Evolutionary conservation across 53 echinoderm and acorn worm genomes (phyloP), one percentile per base, ranked within the genome.

Genomic region (Echinarachnius parma): DNA sequence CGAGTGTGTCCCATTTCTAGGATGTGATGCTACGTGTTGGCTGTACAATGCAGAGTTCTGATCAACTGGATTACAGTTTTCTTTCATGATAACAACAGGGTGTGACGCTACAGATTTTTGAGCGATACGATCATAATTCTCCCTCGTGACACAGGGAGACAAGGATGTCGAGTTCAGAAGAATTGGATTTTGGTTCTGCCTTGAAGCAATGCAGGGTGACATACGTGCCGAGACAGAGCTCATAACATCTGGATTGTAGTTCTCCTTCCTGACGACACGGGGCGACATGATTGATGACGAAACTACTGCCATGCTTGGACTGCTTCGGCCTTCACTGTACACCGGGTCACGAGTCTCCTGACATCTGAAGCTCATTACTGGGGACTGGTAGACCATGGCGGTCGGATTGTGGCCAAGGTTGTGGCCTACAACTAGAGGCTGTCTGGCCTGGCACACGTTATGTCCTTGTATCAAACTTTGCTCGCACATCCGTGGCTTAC

Each of bases 191-290:
- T n/a, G n/a, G n/a, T n/a, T n/a, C n/a, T n/a, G n/a, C n/a, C n/a
- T n/a, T 19, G 59, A 9, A 0, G 59, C 31, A 18, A 59, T 18
- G 0, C 31, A 31, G 7, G n/a, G 11, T 9, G 8, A 59, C 10
- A 7, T 59, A 34, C 7, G 15, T 33, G 32, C 31, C 0, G 58
- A 29, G 59, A 20, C 59, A 4, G 59, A 59, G 9, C 31, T 20
- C 19, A 18, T 10, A 1, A n/a, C 2, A 31, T 31, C 59, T 29
- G 59, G 59, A 24, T 59, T 59, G 2, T 33, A 31, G 34, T 59
- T 59, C 19, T 59, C 59, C 27, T 59, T 59, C 18, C 34, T 31
- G 18, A 33, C 31, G n/a, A n/a, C n/a, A n/a, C n/a, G n/a, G n/a
- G n/a, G n/a, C n/a, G n/a, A n/a, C n/a, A n/a, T n/a, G n/a, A n/a